These are phyloP conservation scores for Sisor rabdophorus DNA, from an alignment of 2,113 vertebrate species.

Conservation along the genomic window DNA sequence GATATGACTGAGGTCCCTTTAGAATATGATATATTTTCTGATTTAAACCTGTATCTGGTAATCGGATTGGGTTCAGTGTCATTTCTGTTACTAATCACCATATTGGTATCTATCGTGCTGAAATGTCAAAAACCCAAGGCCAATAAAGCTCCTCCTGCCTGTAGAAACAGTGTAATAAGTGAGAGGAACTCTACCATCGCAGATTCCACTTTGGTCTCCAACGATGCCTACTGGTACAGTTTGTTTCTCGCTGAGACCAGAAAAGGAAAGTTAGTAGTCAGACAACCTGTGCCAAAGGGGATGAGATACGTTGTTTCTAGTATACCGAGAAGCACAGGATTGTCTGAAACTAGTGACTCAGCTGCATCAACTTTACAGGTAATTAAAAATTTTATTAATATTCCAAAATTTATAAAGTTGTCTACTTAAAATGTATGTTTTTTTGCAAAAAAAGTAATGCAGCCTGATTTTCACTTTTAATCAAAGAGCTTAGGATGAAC, in stretches of 20 bases:
- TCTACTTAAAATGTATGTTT: neutral
- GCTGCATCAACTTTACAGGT: slow-evolving; percentile 51
- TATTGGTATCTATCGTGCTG: slow-evolving; percentile 58
- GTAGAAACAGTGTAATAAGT: slow-evolving; percentile 54
- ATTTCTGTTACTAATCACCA: slow-evolving; percentile 71
- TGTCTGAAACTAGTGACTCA: slow-evolving; percentile 53
- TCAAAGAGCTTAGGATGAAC: neutral
- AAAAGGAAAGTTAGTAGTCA: slow-evolving; percentile 55
- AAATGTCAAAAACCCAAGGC: slow-evolving; percentile 55
- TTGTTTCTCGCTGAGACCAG: slow-evolving; percentile 55
- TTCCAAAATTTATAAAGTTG: neutral
- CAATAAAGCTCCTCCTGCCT: slow-evolving; percentile 41
- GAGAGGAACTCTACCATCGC: slow-evolving; percentile 55
- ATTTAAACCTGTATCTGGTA: slow-evolving; percentile 47
- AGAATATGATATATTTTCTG: slow-evolving; percentile 57
- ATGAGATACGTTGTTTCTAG: slow-evolving; percentile 54
- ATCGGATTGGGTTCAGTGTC: slow-evolving; percentile 71
- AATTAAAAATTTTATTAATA: neutral
- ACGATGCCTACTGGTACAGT: slow-evolving; percentile 60
- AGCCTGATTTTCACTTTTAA: neutral
- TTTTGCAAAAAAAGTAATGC: neutral
- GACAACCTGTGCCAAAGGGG: slow-evolving; percentile 54
- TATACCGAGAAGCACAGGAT: slow-evolving; percentile 50
- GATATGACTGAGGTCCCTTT: slow-evolving; percentile 67
- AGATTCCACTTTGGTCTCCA: slow-evolving; percentile 54